Evolutionary conservation across 2,797 vertebrate genomes (phyloP).

Genomic region (Rhincodon typus): DNA sequence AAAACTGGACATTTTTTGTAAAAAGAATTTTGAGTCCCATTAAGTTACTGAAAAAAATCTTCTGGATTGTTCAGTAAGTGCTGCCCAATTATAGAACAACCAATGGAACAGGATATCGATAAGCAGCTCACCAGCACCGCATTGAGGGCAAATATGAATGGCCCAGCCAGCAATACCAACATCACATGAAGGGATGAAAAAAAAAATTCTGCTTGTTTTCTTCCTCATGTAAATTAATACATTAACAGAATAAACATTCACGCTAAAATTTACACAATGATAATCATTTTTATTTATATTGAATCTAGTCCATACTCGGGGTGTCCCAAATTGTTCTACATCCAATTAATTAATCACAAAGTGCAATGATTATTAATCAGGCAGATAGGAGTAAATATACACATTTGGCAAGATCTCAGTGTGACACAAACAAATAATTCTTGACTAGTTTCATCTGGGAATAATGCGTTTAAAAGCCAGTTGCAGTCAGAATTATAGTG

Average conservation of each 20-base stretch:
- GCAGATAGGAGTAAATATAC: not conserved
- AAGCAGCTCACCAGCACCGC: too few relatives aligned
- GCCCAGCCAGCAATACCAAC: too few relatives aligned
- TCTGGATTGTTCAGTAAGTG: too few relatives aligned
- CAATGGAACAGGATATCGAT: too few relatives aligned
- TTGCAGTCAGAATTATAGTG: not conserved
- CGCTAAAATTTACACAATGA: not conserved
- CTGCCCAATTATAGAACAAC: too few relatives aligned
- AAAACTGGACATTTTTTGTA: too few relatives aligned
- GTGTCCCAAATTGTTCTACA: not conserved
- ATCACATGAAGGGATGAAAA: too few relatives aligned
- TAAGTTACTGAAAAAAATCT: too few relatives aligned
- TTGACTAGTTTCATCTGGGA: not conserved
- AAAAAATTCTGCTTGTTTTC: too few relatives aligned
- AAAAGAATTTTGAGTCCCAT: too few relatives aligned
- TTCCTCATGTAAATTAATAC: too few relatives aligned
- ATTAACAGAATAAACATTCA: not conserved
- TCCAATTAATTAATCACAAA: not conserved
- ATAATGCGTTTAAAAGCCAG: not conserved
- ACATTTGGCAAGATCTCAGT: not conserved
- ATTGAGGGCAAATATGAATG: too few relatives aligned
- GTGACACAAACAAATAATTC: not conserved
- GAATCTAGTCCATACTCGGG: not conserved
- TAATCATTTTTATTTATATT: not conserved
- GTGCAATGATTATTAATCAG: not conserved